These are phyloP conservation scores for Psittacus erithacus DNA, from an alignment of 2,113 vertebrate species.

Conservation along the genomic window DNA sequence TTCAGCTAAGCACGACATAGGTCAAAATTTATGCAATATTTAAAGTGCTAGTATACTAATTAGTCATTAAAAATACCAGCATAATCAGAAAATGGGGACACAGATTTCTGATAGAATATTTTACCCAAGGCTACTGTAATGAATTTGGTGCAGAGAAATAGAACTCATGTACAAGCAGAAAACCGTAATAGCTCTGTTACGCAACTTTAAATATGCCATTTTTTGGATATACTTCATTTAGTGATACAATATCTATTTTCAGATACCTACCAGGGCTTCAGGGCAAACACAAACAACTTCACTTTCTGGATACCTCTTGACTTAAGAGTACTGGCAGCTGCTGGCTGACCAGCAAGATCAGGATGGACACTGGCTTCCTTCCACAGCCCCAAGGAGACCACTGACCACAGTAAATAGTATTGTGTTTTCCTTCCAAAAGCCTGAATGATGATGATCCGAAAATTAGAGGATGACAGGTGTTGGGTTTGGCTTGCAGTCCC, in stretches of 20 bases:
- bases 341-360: not conserved
- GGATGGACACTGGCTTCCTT: not conserved
- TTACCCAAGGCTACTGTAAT: not conserved
- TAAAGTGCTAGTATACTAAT: not conserved
- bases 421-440: conserved; percentile 2
- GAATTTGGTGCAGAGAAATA: not conserved
- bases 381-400: not conserved
- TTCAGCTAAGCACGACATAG: not conserved
- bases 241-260: not conserved
- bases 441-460: conserved; percentile 19
- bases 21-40: not conserved
- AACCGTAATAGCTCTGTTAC: not conserved
- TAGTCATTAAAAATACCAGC: conserved; percentile 28
- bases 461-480: conserved; percentile 47
- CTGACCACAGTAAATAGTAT: not conserved
- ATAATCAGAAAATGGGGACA: conserved; percentile 14
- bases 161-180: not conserved
- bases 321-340: not conserved
- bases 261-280: not conserved
- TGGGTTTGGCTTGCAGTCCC: conserved; percentile 42
- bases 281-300: not conserved
- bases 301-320: not conserved
- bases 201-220: not conserved
- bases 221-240: not conserved
- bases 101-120: not conserved